Evolutionary conservation across 2,888 invertebrate genomes (phyloP).

Genomic region (Sinelater perroti): DNA sequence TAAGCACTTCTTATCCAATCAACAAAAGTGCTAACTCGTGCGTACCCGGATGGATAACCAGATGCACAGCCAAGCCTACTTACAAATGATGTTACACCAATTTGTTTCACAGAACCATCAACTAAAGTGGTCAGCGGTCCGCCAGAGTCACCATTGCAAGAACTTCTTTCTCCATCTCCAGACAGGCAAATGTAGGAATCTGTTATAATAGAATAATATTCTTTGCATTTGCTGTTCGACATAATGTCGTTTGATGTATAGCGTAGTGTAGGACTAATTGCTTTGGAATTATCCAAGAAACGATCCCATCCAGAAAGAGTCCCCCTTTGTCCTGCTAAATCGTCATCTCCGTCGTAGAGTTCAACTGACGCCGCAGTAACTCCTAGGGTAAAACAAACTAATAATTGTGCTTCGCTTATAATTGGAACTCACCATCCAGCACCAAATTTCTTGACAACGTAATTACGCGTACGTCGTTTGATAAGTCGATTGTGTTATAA

Average conservation of each 20-base stretch:
- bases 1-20: slow-evolving; percentile 50
- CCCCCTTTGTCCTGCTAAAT: background rate
- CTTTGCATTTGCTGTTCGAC: slow-evolving; percentile 60
- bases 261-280: slow-evolving; percentile 59
- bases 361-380: slow-evolving; percentile 13
- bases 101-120: slow-evolving; percentile 33
- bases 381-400: background rate
- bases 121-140: slow-evolving; percentile 44
- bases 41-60: slow-evolving; percentile 59
- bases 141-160: slow-evolving; percentile 64
- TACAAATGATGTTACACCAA: slow-evolving; percentile 55
- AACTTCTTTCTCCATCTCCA: slow-evolving; percentile 59
- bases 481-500: too few species aligned
- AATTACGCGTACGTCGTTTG: background rate
- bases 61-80: slow-evolving; percentile 56
- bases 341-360: slow-evolving; percentile 29
- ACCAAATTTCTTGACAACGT: background rate
- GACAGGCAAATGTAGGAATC: slow-evolving; percentile 62
- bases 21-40: slow-evolving; percentile 54
- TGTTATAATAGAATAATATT: slow-evolving; percentile 57
- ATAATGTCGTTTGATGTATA: slow-evolving; percentile 59
- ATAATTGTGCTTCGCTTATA: background rate
- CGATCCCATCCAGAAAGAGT: background rate
- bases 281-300: slow-evolving; percentile 29
- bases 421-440: background rate